Evolutionary conservation across 2,888 invertebrate genomes (phyloP), one percentile per base, ranked within the genome.

Genomic region (Cacoxenus indagator): DNA sequence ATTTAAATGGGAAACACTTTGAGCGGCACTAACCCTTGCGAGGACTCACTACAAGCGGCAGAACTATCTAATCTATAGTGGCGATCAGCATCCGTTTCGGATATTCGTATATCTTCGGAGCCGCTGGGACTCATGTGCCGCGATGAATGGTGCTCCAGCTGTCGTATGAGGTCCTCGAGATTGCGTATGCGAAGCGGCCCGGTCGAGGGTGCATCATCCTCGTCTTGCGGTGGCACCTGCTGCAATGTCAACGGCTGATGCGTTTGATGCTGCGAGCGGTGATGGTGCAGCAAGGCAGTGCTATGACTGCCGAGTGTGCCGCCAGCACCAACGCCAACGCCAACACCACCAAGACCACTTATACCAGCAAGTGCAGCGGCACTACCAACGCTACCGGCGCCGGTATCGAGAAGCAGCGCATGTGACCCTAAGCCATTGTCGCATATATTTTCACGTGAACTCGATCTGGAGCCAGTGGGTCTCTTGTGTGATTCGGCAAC

Each of bases 71-170:
- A 91, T 89, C 95, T 91, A 89, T 95, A 95, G 88, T 95, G 95
- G 68, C 96, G 91, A 87, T 96, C 96, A 65, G 94, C 94, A 87
- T 96, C 96, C 65, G 94, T 94, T 89, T 96, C 96, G 68, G 96
- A 95, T 89, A 91, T 90, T 78, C 90, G 88, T 85, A 96, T 95
- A 84, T 96, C 96, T 87, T 96, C 96, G 19, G 96, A 96, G 71
- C 95, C 96, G 78, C 95, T 94, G 64, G 96, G 96, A 85, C 95
- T 96, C 93, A 95, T 95, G 88, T 95, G 95, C 24, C 95, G 90
- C 73, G 92, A 91, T 77, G 95, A 93, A 87, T 96, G 95, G 86
- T 95, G 95, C 87, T 96, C 95, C 78, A 96, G 89, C 88, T 95
- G 96, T 67, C 96, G 90, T 84, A 97, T 95, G 72, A 97, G 91